phyloP scores from a whole-genome alignment of 2,797 vertebrate genomes.

The Myotis planiceps region DNA sequence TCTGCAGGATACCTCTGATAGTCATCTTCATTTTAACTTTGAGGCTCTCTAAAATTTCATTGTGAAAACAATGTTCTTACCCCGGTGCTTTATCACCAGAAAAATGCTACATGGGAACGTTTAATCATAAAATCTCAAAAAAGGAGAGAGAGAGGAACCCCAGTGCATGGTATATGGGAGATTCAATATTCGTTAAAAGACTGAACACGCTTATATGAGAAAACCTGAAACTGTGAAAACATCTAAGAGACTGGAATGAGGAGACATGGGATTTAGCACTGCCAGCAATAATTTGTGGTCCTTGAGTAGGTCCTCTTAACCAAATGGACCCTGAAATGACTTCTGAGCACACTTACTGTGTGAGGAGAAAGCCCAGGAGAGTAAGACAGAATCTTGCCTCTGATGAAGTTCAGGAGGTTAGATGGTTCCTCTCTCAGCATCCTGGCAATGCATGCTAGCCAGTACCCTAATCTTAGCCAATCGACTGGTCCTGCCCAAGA shows the following conservation, averaged over 20 bases:
- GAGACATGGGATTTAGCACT: neutral
- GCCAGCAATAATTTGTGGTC: neutral
- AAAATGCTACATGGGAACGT: slow-evolving; percentile 37
- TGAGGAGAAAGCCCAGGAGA: neutral
- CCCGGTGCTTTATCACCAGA: slow-evolving; percentile 24
- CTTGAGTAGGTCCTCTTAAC: neutral
- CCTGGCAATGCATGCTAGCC: neutral
- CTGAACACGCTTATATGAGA: neutral
- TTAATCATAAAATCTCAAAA: slow-evolving; percentile 52
- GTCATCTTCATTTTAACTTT: slow-evolving; percentile 62
- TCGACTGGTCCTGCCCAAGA: neutral
- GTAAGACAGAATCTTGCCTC: neutral
- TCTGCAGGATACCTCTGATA: slow-evolving; percentile 58
- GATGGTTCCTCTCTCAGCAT: neutral
- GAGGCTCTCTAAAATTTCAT: slow-evolving; percentile 61
- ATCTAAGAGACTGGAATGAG: neutral
- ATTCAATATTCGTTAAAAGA: neutral
- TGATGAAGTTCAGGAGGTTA: neutral
- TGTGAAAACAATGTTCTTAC: slow-evolving; percentile 56
- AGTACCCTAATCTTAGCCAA: neutral
- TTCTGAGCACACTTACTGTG: neutral
- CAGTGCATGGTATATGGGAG: neutral
- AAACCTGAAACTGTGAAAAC: neutral
- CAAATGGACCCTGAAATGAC: neutral
- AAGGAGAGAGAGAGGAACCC: neutral